Conservation (phyloP, 2,797 vertebrate genomes). For the Halcyon chelicuti region DNA sequence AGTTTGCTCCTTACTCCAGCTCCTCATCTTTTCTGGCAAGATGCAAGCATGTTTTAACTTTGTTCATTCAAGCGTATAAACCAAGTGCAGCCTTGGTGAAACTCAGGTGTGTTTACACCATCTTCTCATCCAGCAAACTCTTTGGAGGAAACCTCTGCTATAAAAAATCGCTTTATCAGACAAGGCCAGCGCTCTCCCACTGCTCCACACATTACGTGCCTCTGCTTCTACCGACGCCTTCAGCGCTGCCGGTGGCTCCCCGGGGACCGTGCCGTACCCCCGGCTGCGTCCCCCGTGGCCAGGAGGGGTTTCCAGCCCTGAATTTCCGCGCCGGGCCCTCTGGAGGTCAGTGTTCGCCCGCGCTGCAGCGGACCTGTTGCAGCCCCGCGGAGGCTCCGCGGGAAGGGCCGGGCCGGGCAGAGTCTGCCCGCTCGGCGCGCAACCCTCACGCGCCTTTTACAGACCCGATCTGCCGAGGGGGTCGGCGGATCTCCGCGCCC, state of each 20-base stretch:
- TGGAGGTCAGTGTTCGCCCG: slow-evolving; percentile 76
- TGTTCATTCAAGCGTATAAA: background rate
- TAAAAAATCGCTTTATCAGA: rapidly evolving
- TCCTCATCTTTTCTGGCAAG: background rate
- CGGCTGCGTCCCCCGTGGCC: background rate
- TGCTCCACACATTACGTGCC: background rate
- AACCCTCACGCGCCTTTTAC: background rate
- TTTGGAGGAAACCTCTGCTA: background rate
- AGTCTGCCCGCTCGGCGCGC: background rate
- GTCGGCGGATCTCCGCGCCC: background rate
- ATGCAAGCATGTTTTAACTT: background rate
- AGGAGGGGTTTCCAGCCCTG: background rate
- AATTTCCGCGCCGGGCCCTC: slow-evolving; percentile 58
- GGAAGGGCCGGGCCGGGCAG: slow-evolving; percentile 3
- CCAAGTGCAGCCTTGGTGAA: rapidly evolving
- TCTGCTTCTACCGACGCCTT: background rate
- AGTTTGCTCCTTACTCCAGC: background rate
- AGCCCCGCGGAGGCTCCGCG: slow-evolving; percentile 58
- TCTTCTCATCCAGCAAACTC: background rate
- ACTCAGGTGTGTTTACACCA: background rate
- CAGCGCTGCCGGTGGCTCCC: background rate
- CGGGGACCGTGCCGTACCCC: background rate
- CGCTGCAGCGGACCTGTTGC: slow-evolving; percentile 68
- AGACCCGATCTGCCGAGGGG: background rate
- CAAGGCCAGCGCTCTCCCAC: background rate